Evolutionary conservation across 2,888 invertebrate genomes (phyloP).

Genomic region (Eristalis tenax): DNA sequence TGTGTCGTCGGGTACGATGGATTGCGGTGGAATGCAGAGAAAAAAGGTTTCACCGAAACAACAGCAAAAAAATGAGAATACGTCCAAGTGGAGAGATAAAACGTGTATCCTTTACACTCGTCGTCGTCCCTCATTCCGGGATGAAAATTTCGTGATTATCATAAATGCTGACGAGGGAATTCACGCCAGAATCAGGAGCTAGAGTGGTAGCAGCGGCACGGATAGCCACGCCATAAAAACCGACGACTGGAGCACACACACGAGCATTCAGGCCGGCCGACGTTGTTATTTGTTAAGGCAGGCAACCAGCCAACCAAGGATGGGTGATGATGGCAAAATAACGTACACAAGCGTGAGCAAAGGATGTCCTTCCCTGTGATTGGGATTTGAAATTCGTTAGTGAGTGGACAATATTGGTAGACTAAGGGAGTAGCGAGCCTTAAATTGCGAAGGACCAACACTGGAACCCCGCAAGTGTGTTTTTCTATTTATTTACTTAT

Average conservation of each 20-base stretch:
- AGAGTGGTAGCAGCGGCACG: conserved; percentile 23
- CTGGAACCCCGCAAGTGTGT: not conserved
- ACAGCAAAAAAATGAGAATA: conserved; percentile 24
- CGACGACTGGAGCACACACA: conserved; percentile 24
- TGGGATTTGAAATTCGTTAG: conserved; percentile 17
- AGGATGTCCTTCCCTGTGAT: conserved; percentile 6
- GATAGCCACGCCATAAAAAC: conserved; percentile 52
- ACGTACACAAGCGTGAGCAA: conserved; percentile 1
- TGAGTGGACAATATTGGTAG: conserved; percentile 4
- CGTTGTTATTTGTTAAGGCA: not conserved
- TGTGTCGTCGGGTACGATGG: conserved; percentile 34
- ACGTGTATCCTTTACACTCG: conserved; percentile 68
- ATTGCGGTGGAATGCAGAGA: conserved; percentile 42
- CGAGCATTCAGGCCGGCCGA: conserved; percentile 7
- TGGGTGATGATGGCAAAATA: conserved; percentile 36
- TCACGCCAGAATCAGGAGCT: conserved; percentile 53
- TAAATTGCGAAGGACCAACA: conserved; percentile 1
- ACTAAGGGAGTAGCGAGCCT: conserved; percentile 8
- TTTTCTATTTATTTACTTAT: not conserved
- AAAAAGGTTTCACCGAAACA: conserved; percentile 42
- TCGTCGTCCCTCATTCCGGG: conserved; percentile 58
- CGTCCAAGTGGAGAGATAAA: conserved; percentile 53
- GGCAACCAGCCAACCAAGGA: not conserved
- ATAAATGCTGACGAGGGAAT: conserved; percentile 71
- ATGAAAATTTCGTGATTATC: conserved; percentile 70